A percentile compares a stretch with the other conserved stretches of the same genome.
Conservation (phyloP, 2,797 vertebrate genomes). For the Monodelphis domestica region DNA sequence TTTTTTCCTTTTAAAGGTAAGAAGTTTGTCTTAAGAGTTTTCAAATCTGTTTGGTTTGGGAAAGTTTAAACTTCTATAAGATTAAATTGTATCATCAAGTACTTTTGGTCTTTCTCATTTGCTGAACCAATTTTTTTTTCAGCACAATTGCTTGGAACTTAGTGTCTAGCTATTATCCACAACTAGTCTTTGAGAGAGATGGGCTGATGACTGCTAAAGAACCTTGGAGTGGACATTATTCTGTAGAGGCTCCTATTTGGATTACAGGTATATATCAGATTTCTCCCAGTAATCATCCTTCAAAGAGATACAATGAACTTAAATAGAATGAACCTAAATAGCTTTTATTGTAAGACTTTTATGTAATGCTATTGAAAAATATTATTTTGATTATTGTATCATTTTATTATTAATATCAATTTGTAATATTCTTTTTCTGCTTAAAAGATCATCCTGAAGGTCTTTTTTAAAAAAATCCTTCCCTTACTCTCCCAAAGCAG, state of each 20-base stretch:
- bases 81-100: constrained; percentile 30
- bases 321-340: not conserved
- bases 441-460: no score
- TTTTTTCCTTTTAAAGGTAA: constrained; percentile 32
- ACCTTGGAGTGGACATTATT: constrained; percentile 96
- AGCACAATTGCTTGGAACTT: constrained; percentile 98
- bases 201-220: constrained; percentile 96
- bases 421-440: no score
- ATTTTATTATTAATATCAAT: no score
- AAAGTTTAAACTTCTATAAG: not conserved
- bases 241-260: constrained; percentile 94
- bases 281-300: not conserved
- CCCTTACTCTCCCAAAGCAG: no score
- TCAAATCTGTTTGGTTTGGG: not conserved
- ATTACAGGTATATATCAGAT: constrained; percentile 88
- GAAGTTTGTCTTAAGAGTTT: not conserved
- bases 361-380: no score
- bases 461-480: no score
- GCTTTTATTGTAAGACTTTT: no score
- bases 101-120: constrained; percentile 53
- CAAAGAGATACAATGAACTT: not conserved
- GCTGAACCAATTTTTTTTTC: constrained; percentile 37
- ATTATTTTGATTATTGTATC: no score
- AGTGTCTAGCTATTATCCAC: constrained; percentile 95
- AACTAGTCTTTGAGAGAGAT: constrained; percentile 91